phyloP scores from a whole-genome alignment of 2,888 invertebrate genomes.

The Callosobruchus maculatus region DNA sequence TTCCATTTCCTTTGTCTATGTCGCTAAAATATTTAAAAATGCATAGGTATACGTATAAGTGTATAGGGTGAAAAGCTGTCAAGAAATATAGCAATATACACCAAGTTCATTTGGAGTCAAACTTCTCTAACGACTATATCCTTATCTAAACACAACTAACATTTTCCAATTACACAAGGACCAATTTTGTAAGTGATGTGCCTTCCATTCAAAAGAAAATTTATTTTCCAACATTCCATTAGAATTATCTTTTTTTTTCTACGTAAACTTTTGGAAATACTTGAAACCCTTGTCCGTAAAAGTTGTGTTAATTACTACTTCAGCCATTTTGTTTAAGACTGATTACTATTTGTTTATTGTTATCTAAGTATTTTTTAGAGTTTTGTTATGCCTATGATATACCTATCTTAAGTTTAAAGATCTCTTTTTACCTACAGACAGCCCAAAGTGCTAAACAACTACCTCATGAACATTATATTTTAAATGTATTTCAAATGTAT shows the following conservation, averaged over 20 bases:
- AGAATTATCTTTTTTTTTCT: constrained; percentile 24
- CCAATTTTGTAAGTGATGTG: constrained; percentile 29
- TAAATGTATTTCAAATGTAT: constrained; percentile 5
- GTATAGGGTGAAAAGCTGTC: no score
- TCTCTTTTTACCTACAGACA: constrained; percentile 20
- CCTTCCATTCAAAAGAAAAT: constrained; percentile 31
- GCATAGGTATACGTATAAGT: no score
- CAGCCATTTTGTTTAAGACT: constrained; percentile 51
- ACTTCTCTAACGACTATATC: no score
- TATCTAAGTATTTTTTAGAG: constrained; percentile 32
- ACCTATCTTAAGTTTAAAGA: constrained; percentile 15
- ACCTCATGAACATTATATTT: constrained; percentile 31
- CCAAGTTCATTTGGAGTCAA: no score
- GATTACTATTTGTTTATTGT: constrained; percentile 44
- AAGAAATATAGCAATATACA: no score
- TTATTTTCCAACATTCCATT: constrained; percentile 30
- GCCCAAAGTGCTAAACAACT: constrained; percentile 36
- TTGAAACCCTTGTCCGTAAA: constrained; percentile 11
- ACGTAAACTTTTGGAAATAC: constrained; percentile 1
- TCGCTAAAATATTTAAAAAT: no score
- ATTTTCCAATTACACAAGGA: constrained; percentile 11
- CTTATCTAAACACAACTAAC: neutral
- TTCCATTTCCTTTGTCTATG: no score
- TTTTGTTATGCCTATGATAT: constrained; percentile 28
- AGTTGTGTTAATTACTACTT: constrained; percentile 31